A percentile compares a stretch with the other conserved stretches of the same genome.
Conservation (phyloP, 2,888 invertebrate species). For the Gortyna flavago region DNA sequence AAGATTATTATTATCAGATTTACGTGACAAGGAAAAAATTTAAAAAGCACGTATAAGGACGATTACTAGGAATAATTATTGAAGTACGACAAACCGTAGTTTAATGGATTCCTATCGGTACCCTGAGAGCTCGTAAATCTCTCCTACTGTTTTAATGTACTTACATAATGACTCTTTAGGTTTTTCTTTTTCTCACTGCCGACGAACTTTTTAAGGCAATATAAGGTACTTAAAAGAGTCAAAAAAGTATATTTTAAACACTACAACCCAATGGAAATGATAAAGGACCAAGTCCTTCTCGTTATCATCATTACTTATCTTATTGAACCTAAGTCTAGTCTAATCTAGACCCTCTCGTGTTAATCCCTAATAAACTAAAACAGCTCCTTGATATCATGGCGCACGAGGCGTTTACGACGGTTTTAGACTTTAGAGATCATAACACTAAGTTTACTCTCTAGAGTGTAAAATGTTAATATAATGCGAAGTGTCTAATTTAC, state of each 20-base stretch:
- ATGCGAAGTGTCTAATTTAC: slow-evolving; percentile 15
- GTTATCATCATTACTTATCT: background rate
- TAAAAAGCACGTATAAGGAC: background rate
- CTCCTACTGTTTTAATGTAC: background rate
- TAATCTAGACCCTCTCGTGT: slow-evolving; percentile 18
- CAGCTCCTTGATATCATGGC: slow-evolving; percentile 27
- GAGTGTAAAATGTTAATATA: slow-evolving; percentile 12
- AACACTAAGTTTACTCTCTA: slow-evolving; percentile 28
- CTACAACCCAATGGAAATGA: background rate
- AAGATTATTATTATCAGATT: background rate
- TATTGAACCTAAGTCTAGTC: slow-evolving; percentile 2
- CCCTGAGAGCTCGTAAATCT: background rate
- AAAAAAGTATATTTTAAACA: background rate
- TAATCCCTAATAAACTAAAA: slow-evolving; percentile 42
- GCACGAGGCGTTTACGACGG: slow-evolving; percentile 13
- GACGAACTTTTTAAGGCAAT: background rate
- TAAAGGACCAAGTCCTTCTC: background rate
- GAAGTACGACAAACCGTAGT: background rate
- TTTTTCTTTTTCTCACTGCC: background rate
- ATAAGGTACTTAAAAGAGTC: background rate
- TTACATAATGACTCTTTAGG: background rate
- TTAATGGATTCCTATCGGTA: background rate
- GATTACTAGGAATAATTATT: background rate
- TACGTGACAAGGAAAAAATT: background rate
- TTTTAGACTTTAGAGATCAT: slow-evolving; percentile 26